Base-by-base conservation (phyloP, 2,113 vertebrate genomes). In the Stigmatopora nigra region DNA sequence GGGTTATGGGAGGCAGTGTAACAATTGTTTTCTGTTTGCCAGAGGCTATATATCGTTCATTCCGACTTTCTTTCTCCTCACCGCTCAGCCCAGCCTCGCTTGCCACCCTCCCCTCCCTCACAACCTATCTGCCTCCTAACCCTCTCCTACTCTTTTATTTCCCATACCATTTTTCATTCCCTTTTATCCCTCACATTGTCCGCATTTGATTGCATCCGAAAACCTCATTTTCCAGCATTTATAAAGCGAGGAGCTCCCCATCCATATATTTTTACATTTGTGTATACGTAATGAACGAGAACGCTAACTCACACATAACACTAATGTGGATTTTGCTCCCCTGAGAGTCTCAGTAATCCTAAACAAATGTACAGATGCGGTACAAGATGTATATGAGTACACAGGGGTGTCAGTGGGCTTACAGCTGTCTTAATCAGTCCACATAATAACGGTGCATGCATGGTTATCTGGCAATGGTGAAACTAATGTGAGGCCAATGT, bases 1-100 rank as follows among this genome's bases (percentile, higher is more conserved):
- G 87, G 78, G 86, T 89, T 90, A 87, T 82, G 87, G 83, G 86
- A 91, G 91, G 82, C 86, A 86, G 89, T 83, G 86, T 89, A 87
- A 89, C 86, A 85, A 89, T 88, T 78, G 88, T 88, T 91, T 89
- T 90, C 73, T 85, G 88, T 86, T 82, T 88, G 88, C 91, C 92
- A 69, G 59, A 5, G 87, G 92, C 90, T 88, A 87, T 87, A 88
- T 87, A 81, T 89, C 78, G 63, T 88, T 91, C 86, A 88, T 89
- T 87, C 86, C 71, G 82, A 73, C 85, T 88, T 76, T 83, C 82
- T 82, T 81, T 81, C 80, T 66, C 5, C 80, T 81, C 75, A 73
- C 67, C 46, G 19, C 83, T 82, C 77, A 63, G 61, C 81, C 55
- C 59, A 52, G 61, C 58, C 51, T n/a, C 36, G 55, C 61, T 52